Evolutionary conservation across 2,888 invertebrate genomes (phyloP).

Genomic region (Yponomeuta sedellus): DNA sequence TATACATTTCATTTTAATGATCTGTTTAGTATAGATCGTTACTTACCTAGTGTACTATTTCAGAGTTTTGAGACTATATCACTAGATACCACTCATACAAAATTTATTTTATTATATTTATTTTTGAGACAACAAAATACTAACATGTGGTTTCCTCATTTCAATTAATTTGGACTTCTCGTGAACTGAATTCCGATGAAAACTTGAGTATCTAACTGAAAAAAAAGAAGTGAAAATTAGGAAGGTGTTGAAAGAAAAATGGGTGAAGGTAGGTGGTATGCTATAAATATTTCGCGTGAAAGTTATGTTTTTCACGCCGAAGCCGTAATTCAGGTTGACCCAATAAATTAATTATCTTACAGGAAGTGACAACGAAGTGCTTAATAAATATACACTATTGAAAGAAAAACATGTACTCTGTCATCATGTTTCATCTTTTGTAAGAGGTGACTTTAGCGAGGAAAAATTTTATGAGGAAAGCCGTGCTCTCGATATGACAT

Average conservation of each 20-base stretch:
- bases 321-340: slow-evolving; percentile 36
- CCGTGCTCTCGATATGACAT: too few species aligned
- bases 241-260: slow-evolving; percentile 11
- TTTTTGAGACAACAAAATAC: too few species aligned
- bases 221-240: neutral
- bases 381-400: slow-evolving; percentile 52
- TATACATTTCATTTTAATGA: too few species aligned
- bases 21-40: too few species aligned
- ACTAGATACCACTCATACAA: too few species aligned
- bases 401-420: slow-evolving; percentile 45
- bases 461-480: neutral
- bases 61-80: too few species aligned
- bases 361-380: slow-evolving; percentile 61
- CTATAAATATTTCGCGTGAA: neutral
- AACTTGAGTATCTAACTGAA: slow-evolving; percentile 1
- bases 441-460: neutral
- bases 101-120: too few species aligned
- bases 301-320: slow-evolving; percentile 3
- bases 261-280: neutral
- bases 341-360: slow-evolving; percentile 64
- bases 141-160: too few species aligned
- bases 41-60: too few species aligned
- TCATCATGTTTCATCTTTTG: slow-evolving; percentile 40
- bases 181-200: neutral
- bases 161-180: too few species aligned